Evolutionary conservation across 2,113 vertebrate genomes (phyloP), one percentile per base, ranked within the genome.

Genomic region (Hucho hucho): DNA sequence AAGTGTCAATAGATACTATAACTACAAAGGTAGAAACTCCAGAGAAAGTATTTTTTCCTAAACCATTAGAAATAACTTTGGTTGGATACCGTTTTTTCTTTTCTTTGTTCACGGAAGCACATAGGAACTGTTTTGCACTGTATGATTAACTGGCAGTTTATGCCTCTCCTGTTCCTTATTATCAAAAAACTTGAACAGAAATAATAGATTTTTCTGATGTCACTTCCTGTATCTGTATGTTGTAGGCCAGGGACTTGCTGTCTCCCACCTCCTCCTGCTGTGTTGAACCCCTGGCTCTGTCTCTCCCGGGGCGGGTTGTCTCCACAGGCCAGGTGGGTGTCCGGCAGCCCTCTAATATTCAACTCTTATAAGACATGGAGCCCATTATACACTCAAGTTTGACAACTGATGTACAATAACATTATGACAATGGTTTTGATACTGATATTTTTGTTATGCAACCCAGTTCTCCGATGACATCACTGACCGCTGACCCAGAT

Each of bases 401-500:
- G 32, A 32, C 32, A 32, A 32, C 32, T 32, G 32, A 32, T 32
- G 32, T 32, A 32, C 32, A 7, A 32, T 4, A 28, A 28, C 28
- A 28, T 28, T 28, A 28, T 28, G 28, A 28, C 32, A 32, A 32
- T 32, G 32, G 32, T 32, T 32, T 7, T 32, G 32, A 32, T 6
- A 32, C 32, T 32, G 32, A 32, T 32, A 32, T 32, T 32, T 7
- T 32, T 32, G 32, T 32, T 32, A 32, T 32, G 32, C 77, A 69
- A 26, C 61, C 32, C 29, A 71, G 74, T 73, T 71, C 53, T 78
- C 81, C 67, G 79, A 85, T 75, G 83, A 86, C 90, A 87, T 91
- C 67, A 79, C 76, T 56, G 49, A 71, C 56, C 64, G 46, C 71
- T 68, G 3, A 4, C 20, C n/a, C 26, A 6, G 25, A 65, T 53